These are phyloP conservation scores for Nemoura dubitans DNA, from an alignment of 2,888 invertebrate species.

Conservation along the genomic window DNA sequence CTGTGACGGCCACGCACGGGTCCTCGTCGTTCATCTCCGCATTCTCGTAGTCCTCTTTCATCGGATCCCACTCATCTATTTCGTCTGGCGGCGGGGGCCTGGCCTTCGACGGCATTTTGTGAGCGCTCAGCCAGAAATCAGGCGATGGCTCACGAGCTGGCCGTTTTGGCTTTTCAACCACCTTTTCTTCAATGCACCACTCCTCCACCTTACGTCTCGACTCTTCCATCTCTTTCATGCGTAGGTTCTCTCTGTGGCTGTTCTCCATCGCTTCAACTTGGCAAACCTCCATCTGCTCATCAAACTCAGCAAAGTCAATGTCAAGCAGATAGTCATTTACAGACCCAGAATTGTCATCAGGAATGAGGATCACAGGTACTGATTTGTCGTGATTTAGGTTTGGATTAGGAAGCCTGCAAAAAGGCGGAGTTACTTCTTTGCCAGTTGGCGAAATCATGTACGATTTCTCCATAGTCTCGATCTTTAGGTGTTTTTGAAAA, in stretches of 20 bases:
- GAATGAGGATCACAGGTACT: background rate
- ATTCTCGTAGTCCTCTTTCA: conserved; percentile 40
- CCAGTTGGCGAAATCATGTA: background rate
- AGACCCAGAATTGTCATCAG: background rate
- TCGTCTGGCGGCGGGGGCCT: background rate
- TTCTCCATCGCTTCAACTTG: background rate
- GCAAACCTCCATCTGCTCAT: background rate
- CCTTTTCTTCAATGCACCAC: background rate
- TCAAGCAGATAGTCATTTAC: background rate
- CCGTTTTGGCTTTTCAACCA: background rate
- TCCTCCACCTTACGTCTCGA: background rate
- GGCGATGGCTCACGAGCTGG: background rate
- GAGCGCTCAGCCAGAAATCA: background rate
- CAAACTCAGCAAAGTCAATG: conserved; percentile 9
- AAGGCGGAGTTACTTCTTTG: background rate
- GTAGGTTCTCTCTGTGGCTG: background rate
- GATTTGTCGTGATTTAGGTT: conserved; percentile 13
- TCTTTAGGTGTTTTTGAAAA: conserved; percentile 22
- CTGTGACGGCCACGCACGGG: conserved; percentile 42
- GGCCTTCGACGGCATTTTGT: too few relatives aligned
- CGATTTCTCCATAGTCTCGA: background rate
- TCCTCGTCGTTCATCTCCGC: conserved; percentile 44
- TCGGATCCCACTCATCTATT: conserved; percentile 40
- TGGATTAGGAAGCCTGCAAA: background rate
- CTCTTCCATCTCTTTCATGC: background rate